Base-by-base conservation (phyloP, 2,113 vertebrate genomes). In the Acanthochromis polyacanthus region DNA sequence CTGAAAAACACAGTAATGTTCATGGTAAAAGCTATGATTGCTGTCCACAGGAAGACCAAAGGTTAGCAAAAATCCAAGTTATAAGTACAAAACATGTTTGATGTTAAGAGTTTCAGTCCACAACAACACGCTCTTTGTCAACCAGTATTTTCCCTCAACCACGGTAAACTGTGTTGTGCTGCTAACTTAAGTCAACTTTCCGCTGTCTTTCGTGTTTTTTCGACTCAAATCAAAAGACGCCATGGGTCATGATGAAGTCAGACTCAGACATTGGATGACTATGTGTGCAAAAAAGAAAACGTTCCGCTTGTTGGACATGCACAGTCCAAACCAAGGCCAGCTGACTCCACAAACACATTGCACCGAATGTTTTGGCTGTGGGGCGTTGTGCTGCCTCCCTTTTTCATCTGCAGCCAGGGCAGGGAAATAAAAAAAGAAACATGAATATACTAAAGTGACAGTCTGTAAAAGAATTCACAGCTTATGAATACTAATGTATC, bases 371-470 rank as follows among this genome's bases (percentile, higher is more conserved):
- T 79, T 77, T 90, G 72, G 64, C 83, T 80, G 17, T 4, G 45
- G 48, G 81, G 78, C 60, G 4, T 61, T 60, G 8, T 61, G 59
- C 65, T 85, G 79, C 55, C 58, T 53, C 63, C 36, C 20, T 55
- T 58, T 36, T 64, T 78, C 45, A 77, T 65, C 70, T 19, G 38
- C 71, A 78, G 55, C 57, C 60, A 52, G 61, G 69, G 75, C 65
- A 75, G 45, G 32, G 60, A 56, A 71, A 72, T 78, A 15, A 64
- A 25, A 77, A 78, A 68, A 61, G 63, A 66, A 65, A 69, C 77
- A 78, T 23, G 56, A 76, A 74, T 57, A 82, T 71, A 80, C 46
- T 56, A 43, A 83, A 80, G 68, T 80, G 78, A 71, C 82, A 84
- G 55, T 59, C 19, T 66, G 48, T n/a, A 51, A 65, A n/a, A 79